phyloP scores from a whole-genome alignment of 2,113 vertebrate genomes.

The Oreotrochilus melanogaster region DNA sequence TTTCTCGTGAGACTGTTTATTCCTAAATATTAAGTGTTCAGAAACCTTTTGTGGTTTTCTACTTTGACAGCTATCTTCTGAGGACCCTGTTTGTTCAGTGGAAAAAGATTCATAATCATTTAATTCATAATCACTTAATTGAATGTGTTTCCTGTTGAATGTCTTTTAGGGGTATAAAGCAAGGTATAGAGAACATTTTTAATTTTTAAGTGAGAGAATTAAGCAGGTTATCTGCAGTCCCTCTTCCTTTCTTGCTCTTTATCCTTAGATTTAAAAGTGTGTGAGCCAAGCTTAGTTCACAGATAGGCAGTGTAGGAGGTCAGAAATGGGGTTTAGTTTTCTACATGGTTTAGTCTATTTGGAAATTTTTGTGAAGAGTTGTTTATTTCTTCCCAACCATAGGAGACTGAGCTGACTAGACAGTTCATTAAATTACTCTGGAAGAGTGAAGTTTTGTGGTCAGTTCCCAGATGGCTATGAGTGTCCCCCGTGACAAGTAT shows the following conservation, averaged over 20 bases:
- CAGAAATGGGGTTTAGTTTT: not conserved
- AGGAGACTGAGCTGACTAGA: not conserved
- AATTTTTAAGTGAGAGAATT: conserved; percentile 29
- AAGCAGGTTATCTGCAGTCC: not conserved
- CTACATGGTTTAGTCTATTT: not conserved
- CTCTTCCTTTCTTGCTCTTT: not conserved
- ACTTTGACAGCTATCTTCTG: not conserved
- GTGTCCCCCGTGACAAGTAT: not conserved
- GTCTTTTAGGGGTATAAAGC: conserved; percentile 4
- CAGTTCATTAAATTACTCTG: not conserved
- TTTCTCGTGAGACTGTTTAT: not conserved
- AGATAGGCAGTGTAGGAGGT: not conserved
- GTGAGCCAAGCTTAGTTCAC: not conserved
- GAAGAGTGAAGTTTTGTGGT: not conserved
- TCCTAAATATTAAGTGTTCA: conserved; percentile 7
- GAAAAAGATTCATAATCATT: not conserved
- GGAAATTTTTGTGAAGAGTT: not conserved
- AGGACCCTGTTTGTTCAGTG: not conserved
- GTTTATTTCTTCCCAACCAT: not conserved
- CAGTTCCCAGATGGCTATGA: not conserved
- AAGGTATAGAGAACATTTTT: not conserved
- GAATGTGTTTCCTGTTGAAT: not conserved
- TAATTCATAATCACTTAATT: not conserved
- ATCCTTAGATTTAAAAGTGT: not conserved
- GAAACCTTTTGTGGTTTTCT: not conserved